Evolutionary conservation across 1,140 invertebrate species (phyloP), one percentile per base, ranked within the genome.

Genomic region (Papilio polytes): DNA sequence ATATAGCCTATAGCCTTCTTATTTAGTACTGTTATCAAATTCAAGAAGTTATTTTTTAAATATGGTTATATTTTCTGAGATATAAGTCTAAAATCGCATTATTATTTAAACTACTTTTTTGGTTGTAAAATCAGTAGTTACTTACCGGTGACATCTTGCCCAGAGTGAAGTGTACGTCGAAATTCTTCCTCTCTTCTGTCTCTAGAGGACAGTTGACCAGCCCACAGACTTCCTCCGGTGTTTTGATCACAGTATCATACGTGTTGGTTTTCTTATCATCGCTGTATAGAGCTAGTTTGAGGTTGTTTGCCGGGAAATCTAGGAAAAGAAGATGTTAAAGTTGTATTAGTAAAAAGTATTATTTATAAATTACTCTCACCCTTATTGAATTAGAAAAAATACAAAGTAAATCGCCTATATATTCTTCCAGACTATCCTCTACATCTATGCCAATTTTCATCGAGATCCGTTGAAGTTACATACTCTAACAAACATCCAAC

Each of bases 271-370:
- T 84, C 15, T 80, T 51, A 6, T 85, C 84, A 36, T 88, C 87
- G 4, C 78, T 83, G n/a, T 82, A 80, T 22, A 88, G 73, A 0
- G 83, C 80, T 9, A 87, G 31, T 12, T 85, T 83, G 12, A 88
- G 48, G 1, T 78, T 80, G 3, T 83, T 48, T 8, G 87, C 82
- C 2, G 87, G 78, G 73, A 88, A 88, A 41, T 82, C 87, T 88
- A 80, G 3, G 83, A 85, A 78, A 22, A 77, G 9, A 1, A 2
- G n/a, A 18, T 15, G 22, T 31, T 70, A 36, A 31, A 41, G 36
- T 41, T 41, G 36, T 41, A 41, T 41, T 41, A 8, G 36, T 41
- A 8, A 41, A 41, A 41, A 41, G 8, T 7, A 8, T 41, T 41
- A 3, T 2, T 36, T 8, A 41, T 41, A 41, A 41, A 36, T 0